Conservation (phyloP, 2,113 vertebrate genomes). For the Nannobrachium achirus region DNA sequence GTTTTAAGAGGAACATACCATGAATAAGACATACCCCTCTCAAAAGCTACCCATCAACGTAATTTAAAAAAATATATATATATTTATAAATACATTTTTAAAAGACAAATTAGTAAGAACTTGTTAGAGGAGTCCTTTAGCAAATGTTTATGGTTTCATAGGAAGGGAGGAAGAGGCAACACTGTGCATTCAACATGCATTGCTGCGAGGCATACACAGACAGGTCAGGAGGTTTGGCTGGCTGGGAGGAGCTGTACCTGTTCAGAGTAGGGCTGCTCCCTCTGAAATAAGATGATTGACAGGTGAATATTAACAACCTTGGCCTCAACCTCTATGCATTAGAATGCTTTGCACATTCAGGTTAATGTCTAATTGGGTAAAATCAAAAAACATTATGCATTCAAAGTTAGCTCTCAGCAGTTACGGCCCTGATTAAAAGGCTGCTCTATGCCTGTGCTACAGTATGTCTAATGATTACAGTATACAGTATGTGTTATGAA, state of each 20-base stretch:
- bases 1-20: slow-evolving; percentile 40
- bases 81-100: no score
- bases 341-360: not conserved
- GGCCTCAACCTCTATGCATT: slow-evolving; percentile 36
- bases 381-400: slow-evolving; percentile 24
- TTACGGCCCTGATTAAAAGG: slow-evolving; percentile 11
- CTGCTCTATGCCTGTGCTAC: not conserved
- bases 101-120: slow-evolving; percentile 46
- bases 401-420: slow-evolving; percentile 45
- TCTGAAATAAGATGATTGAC: slow-evolving; percentile 84
- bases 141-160: slow-evolving; percentile 33
- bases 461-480: not conserved
- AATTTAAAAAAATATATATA: slow-evolving; percentile 6
- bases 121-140: slow-evolving; percentile 43
- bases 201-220: slow-evolving; percentile 64
- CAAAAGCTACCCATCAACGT: slow-evolving; percentile 40
- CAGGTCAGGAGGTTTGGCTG: slow-evolving; percentile 44
- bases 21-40: slow-evolving; percentile 23
- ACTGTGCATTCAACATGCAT: slow-evolving; percentile 74
- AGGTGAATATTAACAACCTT: slow-evolving; percentile 73
- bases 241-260: slow-evolving; percentile 78
- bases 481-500: slow-evolving; percentile 13
- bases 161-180: slow-evolving; percentile 32
- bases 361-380: no score
- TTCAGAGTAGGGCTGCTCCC: slow-evolving; percentile 79